Evolutionary conservation across 2,888 invertebrate species (phyloP).

Genomic region (Drosophila antonietae): DNA sequence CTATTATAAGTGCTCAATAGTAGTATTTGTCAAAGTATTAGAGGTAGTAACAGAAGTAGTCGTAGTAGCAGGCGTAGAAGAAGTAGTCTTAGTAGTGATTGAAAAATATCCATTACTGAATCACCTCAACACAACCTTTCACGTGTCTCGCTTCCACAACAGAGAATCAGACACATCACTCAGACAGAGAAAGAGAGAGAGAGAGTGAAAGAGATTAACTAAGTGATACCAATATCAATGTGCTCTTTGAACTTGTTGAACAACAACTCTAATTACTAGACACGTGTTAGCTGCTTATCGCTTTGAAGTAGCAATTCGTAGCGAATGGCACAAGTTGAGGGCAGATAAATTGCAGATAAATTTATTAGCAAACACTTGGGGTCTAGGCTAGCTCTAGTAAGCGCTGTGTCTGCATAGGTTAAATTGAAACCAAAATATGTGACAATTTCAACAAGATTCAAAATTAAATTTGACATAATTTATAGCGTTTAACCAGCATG

Average conservation of each 20-base stretch:
- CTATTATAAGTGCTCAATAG: too few relatives aligned
- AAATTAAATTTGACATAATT: conserved; percentile 77
- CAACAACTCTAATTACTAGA: not conserved
- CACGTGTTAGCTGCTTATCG: not conserved
- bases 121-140: not conserved
- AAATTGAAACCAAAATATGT: conserved; percentile 41
- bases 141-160: not conserved
- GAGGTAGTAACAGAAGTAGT: not conserved
- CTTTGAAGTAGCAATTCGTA: not conserved
- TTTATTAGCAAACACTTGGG: conserved; percentile 3
- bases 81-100: not conserved
- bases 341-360: conserved; percentile 11
- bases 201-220: not conserved
- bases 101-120: too few relatives aligned
- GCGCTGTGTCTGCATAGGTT: conserved; percentile 8
- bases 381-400: not conserved
- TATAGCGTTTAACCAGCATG: conserved; percentile 40
- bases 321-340: not conserved
- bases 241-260: not conserved
- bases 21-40: not conserved
- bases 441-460: conserved; percentile 50
- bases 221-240: not conserved
- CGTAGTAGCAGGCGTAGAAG: not conserved
- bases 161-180: not conserved
- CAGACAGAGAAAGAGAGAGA: not conserved